Evolutionary conservation across 2,888 invertebrate species (phyloP).

Genomic region (Tuta absoluta): DNA sequence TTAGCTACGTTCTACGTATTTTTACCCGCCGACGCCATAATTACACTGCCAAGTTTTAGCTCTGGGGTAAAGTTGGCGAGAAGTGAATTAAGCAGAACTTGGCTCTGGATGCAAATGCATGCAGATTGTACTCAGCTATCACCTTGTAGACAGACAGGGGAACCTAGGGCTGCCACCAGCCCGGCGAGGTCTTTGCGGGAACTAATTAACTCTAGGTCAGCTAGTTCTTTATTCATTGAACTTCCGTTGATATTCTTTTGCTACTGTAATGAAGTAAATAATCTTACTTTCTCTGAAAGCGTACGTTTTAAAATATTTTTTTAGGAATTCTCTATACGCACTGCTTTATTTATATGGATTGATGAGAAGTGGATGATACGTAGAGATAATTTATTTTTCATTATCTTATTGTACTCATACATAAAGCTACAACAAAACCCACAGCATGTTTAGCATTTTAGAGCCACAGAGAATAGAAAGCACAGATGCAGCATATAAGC

Average conservation of each 20-base stretch:
- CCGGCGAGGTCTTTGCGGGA: not conserved
- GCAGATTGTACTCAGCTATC: slow-evolving; percentile 23
- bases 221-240: not conserved
- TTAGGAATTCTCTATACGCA: too few relatives aligned
- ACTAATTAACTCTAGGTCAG: not conserved
- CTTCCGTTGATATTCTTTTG: not conserved
- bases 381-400: too few relatives aligned
- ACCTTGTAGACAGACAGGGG: slow-evolving; percentile 12
- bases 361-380: too few relatives aligned
- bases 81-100: slow-evolving; percentile 14
- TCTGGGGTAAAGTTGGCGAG: not conserved
- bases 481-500: too few relatives aligned
- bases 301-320: too few relatives aligned
- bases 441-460: too few relatives aligned
- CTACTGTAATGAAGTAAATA: too few relatives aligned
- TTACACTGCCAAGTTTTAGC: not conserved
- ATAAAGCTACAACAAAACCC: too few relatives aligned
- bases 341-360: too few relatives aligned
- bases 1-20: not conserved
- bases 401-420: too few relatives aligned
- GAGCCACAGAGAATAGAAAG: too few relatives aligned
- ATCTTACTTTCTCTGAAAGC: too few relatives aligned
- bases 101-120: slow-evolving; percentile 27
- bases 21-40: not conserved
- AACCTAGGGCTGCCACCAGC: slow-evolving; percentile 5